A percentile compares a stretch with the other conserved stretches of the same genome.
Evolutionary conservation across 64 coral and sea anemone species (phyloP).

Genomic region (Dendrophyllia cribrosa): DNA sequence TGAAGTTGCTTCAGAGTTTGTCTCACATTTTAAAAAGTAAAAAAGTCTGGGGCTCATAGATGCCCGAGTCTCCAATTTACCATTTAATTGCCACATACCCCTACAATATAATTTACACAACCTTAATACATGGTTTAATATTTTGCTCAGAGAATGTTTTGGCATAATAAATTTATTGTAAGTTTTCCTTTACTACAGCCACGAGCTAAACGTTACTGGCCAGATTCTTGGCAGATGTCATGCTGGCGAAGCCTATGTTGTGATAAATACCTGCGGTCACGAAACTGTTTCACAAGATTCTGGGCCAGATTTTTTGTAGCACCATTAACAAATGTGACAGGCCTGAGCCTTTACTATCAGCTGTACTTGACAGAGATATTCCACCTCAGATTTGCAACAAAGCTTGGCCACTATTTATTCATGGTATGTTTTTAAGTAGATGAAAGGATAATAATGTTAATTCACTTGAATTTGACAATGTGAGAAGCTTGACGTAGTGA

Average conservation of each 20-base stretch:
- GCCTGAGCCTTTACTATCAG: constrained; percentile 84
- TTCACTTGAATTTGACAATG: too few species aligned
- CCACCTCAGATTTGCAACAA: constrained; percentile 74
- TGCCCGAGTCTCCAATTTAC: too few species aligned
- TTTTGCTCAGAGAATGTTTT: too few species aligned
- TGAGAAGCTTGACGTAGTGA: too few species aligned
- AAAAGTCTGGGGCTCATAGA: too few species aligned
- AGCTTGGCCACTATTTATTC: constrained; percentile 61
- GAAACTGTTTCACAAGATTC: constrained; percentile 62
- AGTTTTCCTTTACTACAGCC: not conserved
- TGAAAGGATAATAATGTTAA: not conserved
- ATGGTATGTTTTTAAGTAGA: constrained; percentile 64
- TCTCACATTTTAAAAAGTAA: too few species aligned
- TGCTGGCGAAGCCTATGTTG: constrained; percentile 54
- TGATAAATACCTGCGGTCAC: constrained; percentile 51
- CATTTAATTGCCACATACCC: too few species aligned
- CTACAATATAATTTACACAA: too few species aligned
- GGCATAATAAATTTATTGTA: too few species aligned
- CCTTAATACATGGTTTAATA: too few species aligned
- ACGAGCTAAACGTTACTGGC: constrained; percentile 58
- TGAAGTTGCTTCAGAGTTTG: too few species aligned
- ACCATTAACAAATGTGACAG: constrained; percentile 83
- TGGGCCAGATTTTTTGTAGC: constrained; percentile 73
- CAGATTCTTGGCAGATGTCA: constrained; percentile 74
- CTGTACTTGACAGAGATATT: constrained; percentile 85